Evolutionary conservation across 2,888 invertebrate genomes (phyloP).

Genomic region (Tipula lateralis): DNA sequence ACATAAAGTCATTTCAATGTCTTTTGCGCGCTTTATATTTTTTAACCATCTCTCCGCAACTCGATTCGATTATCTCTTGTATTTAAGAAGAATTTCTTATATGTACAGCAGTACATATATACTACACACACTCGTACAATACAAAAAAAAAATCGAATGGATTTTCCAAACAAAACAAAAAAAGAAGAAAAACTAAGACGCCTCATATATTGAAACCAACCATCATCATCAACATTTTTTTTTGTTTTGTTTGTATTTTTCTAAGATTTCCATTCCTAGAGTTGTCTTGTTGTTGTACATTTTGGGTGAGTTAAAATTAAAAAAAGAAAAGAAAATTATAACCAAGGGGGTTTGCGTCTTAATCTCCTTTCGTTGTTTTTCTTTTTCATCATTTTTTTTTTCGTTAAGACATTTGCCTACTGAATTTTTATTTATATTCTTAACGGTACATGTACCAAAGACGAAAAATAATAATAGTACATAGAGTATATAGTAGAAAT

Average conservation of each 20-base stretch:
- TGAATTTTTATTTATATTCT: slow-evolving; percentile 19
- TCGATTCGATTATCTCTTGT: background rate
- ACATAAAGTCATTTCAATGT: slow-evolving; percentile 27
- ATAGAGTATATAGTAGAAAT: background rate
- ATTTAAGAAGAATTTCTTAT: background rate
- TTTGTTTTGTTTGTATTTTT: background rate
- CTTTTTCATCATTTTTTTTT: no score
- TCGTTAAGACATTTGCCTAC: background rate
- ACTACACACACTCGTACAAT: background rate
- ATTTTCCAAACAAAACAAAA: background rate
- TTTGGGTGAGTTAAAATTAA: slow-evolving; percentile 24
- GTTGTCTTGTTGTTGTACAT: background rate
- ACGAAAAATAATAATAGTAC: background rate
- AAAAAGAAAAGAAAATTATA: slow-evolving; percentile 12
- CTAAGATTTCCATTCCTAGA: background rate
- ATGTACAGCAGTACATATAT: background rate
- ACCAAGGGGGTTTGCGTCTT: slow-evolving; percentile 24
- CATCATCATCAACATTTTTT: background rate
- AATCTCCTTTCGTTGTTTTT: slow-evolving; percentile 19
- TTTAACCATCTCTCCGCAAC: background rate
- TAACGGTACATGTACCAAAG: background rate
- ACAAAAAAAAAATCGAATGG: background rate
- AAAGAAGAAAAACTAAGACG: background rate
- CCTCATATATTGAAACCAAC: slow-evolving; percentile 24
- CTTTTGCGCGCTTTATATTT: background rate